phyloP scores from a whole-genome alignment of 1,140 invertebrate genomes.

The Phymorhynchus buccinoides region DNA sequence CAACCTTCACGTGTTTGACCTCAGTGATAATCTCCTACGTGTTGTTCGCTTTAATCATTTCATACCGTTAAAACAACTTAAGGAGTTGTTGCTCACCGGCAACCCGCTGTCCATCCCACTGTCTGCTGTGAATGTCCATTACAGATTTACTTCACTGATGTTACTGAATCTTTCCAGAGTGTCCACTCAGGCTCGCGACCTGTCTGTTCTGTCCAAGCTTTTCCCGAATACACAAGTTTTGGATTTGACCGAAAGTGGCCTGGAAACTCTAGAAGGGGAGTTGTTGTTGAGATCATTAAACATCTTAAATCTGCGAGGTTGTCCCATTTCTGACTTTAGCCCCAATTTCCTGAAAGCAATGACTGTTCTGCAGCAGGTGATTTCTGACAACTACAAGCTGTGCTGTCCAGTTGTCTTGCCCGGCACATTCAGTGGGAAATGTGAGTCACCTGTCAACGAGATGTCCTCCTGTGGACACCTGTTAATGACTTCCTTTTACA shows the following conservation, averaged over 20 bases:
- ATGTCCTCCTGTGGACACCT: slow-evolving; percentile 6
- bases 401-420: slow-evolving; percentile 9
- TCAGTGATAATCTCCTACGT: slow-evolving; percentile 29
- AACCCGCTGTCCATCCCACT: not conserved
- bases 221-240: not conserved
- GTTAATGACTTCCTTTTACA: not conserved
- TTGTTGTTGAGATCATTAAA: not conserved
- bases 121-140: not conserved
- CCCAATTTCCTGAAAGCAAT: not conserved
- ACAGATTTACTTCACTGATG: not conserved
- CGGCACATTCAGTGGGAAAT: not conserved
- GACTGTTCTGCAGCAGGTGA: not conserved
- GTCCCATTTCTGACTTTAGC: not conserved
- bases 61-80: not conserved
- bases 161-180: not conserved
- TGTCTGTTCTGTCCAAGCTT: not conserved
- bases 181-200: not conserved
- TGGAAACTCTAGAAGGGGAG: not conserved
- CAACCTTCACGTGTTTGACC: not conserved
- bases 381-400: not conserved
- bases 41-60: slow-evolving; percentile 2
- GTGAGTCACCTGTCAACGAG: not conserved
- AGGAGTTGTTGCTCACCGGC: not conserved
- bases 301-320: not conserved
- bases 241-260: not conserved